Evolutionary conservation across 2,888 invertebrate genomes (phyloP).

Genomic region (Neoaliturus tenellus): DNA sequence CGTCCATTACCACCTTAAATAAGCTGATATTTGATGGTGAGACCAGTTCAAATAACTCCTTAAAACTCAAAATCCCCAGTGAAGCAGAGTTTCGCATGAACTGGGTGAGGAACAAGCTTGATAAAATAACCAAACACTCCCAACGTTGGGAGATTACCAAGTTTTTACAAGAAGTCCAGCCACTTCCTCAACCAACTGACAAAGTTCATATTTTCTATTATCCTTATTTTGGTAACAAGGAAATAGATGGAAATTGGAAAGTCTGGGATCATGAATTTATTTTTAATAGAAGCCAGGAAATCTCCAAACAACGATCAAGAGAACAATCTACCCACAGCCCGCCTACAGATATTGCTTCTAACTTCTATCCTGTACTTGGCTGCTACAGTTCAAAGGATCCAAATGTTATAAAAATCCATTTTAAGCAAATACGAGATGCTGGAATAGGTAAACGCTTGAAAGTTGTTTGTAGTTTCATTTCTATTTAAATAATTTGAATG

Average conservation of each 20-base stretch:
- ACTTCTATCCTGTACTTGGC: constrained; percentile 75
- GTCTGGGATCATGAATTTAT: constrained; percentile 71
- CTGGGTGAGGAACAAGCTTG: constrained; percentile 68
- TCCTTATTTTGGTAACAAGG: constrained; percentile 70
- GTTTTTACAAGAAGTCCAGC: constrained; percentile 55
- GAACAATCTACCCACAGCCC: constrained; percentile 73
- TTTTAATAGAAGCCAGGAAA: constrained; percentile 71
- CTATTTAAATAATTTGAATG: too few species aligned
- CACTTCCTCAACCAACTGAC: constrained; percentile 65
- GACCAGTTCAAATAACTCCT: not conserved
- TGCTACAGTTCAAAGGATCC: constrained; percentile 75
- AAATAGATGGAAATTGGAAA: constrained; percentile 69
- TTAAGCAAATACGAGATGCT: constrained; percentile 76
- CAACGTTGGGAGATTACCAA: constrained; percentile 63
- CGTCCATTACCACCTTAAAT: not conserved
- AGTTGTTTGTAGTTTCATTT: not conserved
- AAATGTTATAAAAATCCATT: constrained; percentile 75
- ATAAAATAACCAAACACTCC: constrained; percentile 68
- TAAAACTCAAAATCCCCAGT: constrained; percentile 57
- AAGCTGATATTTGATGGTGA: not conserved
- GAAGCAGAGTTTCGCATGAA: constrained; percentile 66
- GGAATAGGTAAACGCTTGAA: constrained; percentile 74
- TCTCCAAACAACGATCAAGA: constrained; percentile 72
- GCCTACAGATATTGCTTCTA: constrained; percentile 75
- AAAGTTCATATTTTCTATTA: constrained; percentile 71